phyloP scores from a whole-genome alignment of 1,140 invertebrate genomes.

The Nylanderia fulva region DNA sequence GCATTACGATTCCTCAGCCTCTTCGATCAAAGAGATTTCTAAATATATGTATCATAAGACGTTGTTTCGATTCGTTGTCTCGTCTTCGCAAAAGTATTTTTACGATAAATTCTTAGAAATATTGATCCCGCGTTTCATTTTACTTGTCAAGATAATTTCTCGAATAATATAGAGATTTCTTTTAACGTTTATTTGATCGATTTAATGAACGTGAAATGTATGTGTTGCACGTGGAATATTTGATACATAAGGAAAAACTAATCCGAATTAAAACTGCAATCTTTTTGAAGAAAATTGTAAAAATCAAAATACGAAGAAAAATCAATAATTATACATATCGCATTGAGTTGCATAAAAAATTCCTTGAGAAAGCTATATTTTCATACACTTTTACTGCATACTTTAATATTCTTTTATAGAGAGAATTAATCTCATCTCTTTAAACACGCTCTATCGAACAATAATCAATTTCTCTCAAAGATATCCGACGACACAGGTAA shows the following conservation, averaged over 20 bases:
- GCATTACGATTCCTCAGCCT: constrained; percentile 16
- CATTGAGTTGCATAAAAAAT: no score
- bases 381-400: no score
- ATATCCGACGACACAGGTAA: not conserved
- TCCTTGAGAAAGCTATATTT: no score
- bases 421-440: not conserved
- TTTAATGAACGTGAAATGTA: not conserved
- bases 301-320: not conserved
- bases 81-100: not conserved
- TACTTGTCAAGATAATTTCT: not conserved
- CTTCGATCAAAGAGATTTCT: not conserved
- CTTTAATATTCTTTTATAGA: not conserved
- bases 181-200: not conserved
- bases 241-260: not conserved
- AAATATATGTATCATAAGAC: not conserved
- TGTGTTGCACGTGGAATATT: not conserved
- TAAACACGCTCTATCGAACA: not conserved
- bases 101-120: not conserved
- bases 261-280: not conserved
- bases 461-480: not conserved
- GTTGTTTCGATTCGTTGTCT: not conserved
- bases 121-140: not conserved
- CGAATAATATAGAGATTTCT: not conserved
- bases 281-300: not conserved
- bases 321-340: not conserved